Percentiles rank a stretch among this genome's conserved stretches.
Evolutionary conservation across 2,888 invertebrate species (phyloP).

Genomic region (Empis stercorea): DNA sequence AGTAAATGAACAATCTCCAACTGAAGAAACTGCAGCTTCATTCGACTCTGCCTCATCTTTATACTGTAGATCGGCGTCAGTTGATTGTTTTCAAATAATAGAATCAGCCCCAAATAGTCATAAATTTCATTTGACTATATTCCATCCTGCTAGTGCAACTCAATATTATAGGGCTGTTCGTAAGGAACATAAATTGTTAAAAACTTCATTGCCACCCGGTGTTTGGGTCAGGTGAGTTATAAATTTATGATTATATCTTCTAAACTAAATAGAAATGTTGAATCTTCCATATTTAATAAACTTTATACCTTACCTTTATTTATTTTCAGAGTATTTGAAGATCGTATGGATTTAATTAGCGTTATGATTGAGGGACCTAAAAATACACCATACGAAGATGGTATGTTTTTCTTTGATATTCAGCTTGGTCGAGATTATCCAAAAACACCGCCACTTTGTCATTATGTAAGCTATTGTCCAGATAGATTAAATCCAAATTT

Average conservation of each 20-base stretch:
- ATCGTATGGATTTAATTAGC: conserved; percentile 82
- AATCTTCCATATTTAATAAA: background rate
- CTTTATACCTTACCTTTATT: no score
- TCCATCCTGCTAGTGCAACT: conserved; percentile 64
- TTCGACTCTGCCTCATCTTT: conserved; percentile 17
- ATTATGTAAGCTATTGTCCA: conserved; percentile 84
- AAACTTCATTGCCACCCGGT: conserved; percentile 73
- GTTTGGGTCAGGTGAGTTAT: conserved; percentile 55
- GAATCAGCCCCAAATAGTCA: conserved; percentile 61
- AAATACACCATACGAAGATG: conserved; percentile 90
- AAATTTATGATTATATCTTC: background rate
- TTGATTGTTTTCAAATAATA: conserved; percentile 46
- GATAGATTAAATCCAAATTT: conserved; percentile 91
- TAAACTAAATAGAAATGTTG: background rate
- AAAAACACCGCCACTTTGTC: conserved; percentile 75
- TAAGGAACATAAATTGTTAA: conserved; percentile 71
- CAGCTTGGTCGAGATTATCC: conserved; percentile 87
- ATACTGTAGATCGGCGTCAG: conserved; percentile 16
- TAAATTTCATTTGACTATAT: conserved; percentile 59
- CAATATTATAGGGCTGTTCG: conserved; percentile 70
- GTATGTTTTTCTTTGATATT: conserved; percentile 88
- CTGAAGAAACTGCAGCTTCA: conserved; percentile 13
- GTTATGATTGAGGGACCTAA: conserved; percentile 87
- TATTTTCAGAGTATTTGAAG: conserved; percentile 58
- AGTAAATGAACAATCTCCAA: conserved; percentile 6